Conservation (phyloP, 2,888 invertebrate species). For the Caenorhabditis sp. region DNA sequence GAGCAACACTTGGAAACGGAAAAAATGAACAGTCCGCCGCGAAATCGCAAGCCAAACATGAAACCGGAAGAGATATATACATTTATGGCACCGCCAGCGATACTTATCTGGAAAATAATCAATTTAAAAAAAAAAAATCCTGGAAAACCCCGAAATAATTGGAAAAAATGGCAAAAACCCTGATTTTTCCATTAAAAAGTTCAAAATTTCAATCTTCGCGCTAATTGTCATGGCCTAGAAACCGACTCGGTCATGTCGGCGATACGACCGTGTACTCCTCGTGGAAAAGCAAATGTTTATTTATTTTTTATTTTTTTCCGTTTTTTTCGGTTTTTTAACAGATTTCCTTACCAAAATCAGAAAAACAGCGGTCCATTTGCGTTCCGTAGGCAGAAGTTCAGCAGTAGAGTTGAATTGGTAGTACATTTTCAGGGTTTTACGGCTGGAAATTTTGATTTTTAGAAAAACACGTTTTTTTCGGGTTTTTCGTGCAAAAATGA, state of each 20-base stretch:
- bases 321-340: too few relatives aligned
- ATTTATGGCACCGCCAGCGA: conserved; percentile 28
- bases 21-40: conserved; percentile 52
- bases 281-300: too few relatives aligned
- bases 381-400: conserved; percentile 27
- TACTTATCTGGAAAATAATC: conserved; percentile 26
- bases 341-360: conserved; percentile 34
- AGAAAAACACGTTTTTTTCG: neutral
- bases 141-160: too few relatives aligned
- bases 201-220: too few relatives aligned
- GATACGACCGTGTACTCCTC: too few relatives aligned
- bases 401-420: conserved; percentile 42
- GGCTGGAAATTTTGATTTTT: neutral
- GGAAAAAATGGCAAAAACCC: too few relatives aligned
- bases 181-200: too few relatives aligned
- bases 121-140: neutral
- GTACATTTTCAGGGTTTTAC: too few relatives aligned
- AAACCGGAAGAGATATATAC: conserved; percentile 48
- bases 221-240: too few relatives aligned
- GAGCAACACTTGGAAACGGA: conserved; percentile 42
- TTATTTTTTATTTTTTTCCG: too few relatives aligned
- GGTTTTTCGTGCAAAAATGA: too few relatives aligned
- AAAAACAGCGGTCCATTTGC: conserved; percentile 31
- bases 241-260: too few relatives aligned
- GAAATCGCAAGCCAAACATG: conserved; percentile 37